These are phyloP conservation scores for Eurosta solidaginis DNA, from an alignment of 1,140 invertebrate genomes.

Conservation along the genomic window DNA sequence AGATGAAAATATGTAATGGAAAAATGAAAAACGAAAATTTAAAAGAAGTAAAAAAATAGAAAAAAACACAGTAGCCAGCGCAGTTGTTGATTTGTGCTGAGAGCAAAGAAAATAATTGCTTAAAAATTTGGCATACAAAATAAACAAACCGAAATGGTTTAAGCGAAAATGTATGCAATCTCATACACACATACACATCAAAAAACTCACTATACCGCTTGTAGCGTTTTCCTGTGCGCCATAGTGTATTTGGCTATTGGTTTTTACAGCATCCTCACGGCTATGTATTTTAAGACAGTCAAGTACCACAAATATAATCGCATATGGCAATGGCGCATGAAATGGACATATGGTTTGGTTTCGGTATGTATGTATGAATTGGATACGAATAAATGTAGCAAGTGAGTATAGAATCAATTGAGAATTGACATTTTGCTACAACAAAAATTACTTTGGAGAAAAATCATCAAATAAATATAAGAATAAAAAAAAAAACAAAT, in stretches of 20 bases:
- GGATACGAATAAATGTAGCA: conserved; percentile 8
- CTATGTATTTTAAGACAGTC: neutral
- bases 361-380: neutral
- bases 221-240: neutral
- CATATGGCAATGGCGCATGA: no score
- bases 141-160: neutral
- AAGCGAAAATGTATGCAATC: neutral
- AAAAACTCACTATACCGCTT: neutral
- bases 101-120: neutral
- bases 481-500: neutral
- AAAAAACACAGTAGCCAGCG: neutral
- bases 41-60: neutral
- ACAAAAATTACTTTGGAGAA: neutral
- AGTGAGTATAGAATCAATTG: conserved; percentile 16
- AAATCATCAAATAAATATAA: neutral
- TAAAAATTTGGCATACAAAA: neutral
- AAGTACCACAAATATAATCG: neutral
- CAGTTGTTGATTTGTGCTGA: neutral
- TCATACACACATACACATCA: neutral
- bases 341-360: neutral
- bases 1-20: neutral
- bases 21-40: neutral
- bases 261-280: neutral
- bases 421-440: conserved; percentile 13
- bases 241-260: neutral